A percentile compares a stretch with the other conserved stretches of the same genome.
Evolutionary conservation across 2,797 vertebrate species (phyloP).

Genomic region (Rhabdomys pumilio): DNA sequence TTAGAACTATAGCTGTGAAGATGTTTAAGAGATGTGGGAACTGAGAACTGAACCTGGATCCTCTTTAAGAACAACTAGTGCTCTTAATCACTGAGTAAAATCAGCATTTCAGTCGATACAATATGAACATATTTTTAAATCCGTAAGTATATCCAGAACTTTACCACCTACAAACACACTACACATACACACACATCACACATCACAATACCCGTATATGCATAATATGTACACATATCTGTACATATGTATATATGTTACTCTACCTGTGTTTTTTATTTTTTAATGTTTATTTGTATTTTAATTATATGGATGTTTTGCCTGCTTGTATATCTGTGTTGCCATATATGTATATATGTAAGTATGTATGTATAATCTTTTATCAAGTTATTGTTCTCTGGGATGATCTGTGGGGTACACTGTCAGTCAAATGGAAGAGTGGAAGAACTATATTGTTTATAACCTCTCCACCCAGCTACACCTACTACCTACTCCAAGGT

Average conservation of each 20-base stretch:
- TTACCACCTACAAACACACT: not conserved
- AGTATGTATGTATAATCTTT: not conserved
- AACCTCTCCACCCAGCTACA: not conserved
- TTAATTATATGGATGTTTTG: not conserved
- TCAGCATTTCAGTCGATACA: not conserved
- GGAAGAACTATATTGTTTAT: not conserved
- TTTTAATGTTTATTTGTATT: not conserved
- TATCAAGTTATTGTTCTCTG: not conserved
- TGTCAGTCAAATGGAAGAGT: conserved; percentile 26
- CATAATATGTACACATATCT: not conserved
- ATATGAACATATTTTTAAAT: conserved; percentile 11
- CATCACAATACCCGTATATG: not conserved
- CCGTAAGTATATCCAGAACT: not conserved
- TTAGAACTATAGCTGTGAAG: not conserved
- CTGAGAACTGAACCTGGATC: not conserved
- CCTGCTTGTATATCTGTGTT: not conserved
- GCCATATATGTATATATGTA: not conserved
- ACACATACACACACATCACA: not conserved
- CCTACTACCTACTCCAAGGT: not conserved
- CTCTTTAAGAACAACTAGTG: not conserved
- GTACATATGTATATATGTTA: not conserved
- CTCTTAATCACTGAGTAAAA: not conserved
- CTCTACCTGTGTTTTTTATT: not conserved
- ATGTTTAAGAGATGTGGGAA: not conserved
- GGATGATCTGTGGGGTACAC: not conserved